Base-by-base conservation (phyloP, 53 echinoderm and acorn worm genomes). In the Echinarachnius parma region DNA sequence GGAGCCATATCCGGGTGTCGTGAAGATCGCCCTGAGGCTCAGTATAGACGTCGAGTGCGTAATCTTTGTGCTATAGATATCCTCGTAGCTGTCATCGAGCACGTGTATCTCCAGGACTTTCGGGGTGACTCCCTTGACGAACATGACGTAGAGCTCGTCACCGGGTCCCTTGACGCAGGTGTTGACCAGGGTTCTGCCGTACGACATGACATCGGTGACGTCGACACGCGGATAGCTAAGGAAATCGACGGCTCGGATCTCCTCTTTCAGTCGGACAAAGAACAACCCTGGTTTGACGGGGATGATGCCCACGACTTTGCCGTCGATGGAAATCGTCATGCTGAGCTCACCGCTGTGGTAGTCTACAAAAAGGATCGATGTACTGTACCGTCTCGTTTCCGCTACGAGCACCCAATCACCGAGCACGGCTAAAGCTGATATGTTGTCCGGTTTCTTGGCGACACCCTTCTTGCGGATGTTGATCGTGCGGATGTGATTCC, bases 51-150 rank as follows among this genome's bases (percentile, higher is more conserved):
- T 66, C 28, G 47, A 1, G 36, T 66, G 66, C 5, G 46, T 66
- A n/a, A 66, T 48, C 48, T 48, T 66, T 46, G 66, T 66, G 1
- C 31, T 46, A 26, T 47, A 31, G 4, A 66, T 14, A 28, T 66
- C 66, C 4, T 66, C 46, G 31, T 66, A 66, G 5, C 33, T 47
- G 9, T 66, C 66, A 31, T 66, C 66, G 0, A 66, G 48, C 8
- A 66, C 66, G 48, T 46, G 46, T 18, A 66, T 47, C 30, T 66
- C 66, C 27, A 66, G 66, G 28, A 66, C 48, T 48, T 66, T 66
- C 3, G 66, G 47, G 5, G 66, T 66, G 31, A 66, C 48, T 26
- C 66, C 66, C 31, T 66, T 66, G 28, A 66, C 66, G 66, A 46
- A 66, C 46, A 66, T 46, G 28, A 66, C 66, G 36, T 66, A 66